Conservation (phyloP, 2,113 vertebrate genomes). For the Tiliqua scincoides region DNA sequence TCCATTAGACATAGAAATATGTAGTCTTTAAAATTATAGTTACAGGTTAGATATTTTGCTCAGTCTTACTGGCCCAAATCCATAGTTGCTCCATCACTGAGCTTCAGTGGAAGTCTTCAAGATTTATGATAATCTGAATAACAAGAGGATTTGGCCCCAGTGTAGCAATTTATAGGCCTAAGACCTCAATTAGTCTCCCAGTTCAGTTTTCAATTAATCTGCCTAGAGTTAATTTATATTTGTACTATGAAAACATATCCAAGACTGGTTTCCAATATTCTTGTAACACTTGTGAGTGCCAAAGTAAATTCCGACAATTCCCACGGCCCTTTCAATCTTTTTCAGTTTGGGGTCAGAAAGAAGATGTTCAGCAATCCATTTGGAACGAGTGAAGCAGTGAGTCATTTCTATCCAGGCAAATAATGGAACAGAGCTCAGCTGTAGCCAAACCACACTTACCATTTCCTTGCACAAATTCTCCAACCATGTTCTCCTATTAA, state of each 20-base stretch:
- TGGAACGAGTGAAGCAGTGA: constrained; percentile 48
- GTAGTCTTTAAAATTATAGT: constrained; percentile 39
- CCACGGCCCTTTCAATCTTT: constrained; percentile 55
- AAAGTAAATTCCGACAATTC: constrained; percentile 69
- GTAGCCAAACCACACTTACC: constrained; percentile 26
- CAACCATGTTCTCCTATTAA: constrained; percentile 38
- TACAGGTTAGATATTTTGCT: constrained; percentile 44
- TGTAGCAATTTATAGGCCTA: constrained; percentile 63
- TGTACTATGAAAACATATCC: constrained; percentile 66
- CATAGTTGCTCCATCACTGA: constrained; percentile 53
- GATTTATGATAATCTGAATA: constrained; percentile 61
- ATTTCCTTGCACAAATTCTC: constrained; percentile 32
- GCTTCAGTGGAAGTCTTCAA: constrained; percentile 48
- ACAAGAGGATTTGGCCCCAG: constrained; percentile 63
- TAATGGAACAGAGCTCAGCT: constrained; percentile 30
- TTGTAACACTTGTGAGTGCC: constrained; percentile 56
- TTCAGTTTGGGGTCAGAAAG: constrained; percentile 49
- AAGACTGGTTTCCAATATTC: constrained; percentile 61
- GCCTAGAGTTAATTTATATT: constrained; percentile 72
- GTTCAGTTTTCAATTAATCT: constrained; percentile 72
- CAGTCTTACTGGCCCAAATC: constrained; percentile 26
- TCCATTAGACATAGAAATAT: neutral
- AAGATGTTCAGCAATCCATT: constrained; percentile 51
- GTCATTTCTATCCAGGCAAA: constrained; percentile 38
- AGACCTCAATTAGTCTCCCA: constrained; percentile 60